Base-by-base conservation (phyloP, 1,140 invertebrate species). In the Amyelois transitella region DNA sequence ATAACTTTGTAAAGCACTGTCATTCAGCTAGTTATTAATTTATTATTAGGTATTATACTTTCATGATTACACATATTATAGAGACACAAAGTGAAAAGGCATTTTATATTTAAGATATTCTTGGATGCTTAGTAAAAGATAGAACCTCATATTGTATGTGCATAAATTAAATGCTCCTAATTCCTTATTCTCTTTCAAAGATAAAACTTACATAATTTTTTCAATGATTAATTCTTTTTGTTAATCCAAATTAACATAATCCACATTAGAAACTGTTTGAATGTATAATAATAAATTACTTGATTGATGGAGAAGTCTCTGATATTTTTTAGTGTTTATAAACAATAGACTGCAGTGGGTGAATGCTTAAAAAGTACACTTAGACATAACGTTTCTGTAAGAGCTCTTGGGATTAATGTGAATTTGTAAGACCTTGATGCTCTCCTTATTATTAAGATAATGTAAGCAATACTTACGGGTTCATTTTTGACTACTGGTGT, bases 401-500 rank as follows among this genome's bases (percentile, higher is more conserved):
- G n/a, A n/a, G n/a, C n/a, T n/a, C n/a, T n/a, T n/a, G n/a, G n/a
- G n/a, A n/a, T n/a, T n/a, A n/a, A n/a, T n/a, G n/a, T n/a, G n/a
- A n/a, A n/a, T n/a, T n/a, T n/a, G n/a, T n/a, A 38, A 14, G 32
- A 14, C 32, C n/a, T 14, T 2, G 7, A 28, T 8, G 12, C 2
- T 32, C 17, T 14, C 8, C 5, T 2, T 38, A 14, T 2, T 12
- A 14, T 2, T 12, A 19, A 2, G 19, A 45, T 43, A 43, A 47
- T 14, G 20, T 2, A n/a, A 43, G 5, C 18, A 54, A 69, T 72
- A 82, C 75, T 81, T 58, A 89, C 86, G 74, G 82, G 84, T 81
- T 89, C 87, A 89, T 89, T 88, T 80, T 89, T 89, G 59, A 86
- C 78, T 65, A 68, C 61, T 60, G 74, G 58, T 57, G 83, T 65